Percentiles rank a stretch among this genome's conserved stretches.
Conservation (phyloP, 2,888 invertebrate species). For the Lamellibrachia columna region DNA sequence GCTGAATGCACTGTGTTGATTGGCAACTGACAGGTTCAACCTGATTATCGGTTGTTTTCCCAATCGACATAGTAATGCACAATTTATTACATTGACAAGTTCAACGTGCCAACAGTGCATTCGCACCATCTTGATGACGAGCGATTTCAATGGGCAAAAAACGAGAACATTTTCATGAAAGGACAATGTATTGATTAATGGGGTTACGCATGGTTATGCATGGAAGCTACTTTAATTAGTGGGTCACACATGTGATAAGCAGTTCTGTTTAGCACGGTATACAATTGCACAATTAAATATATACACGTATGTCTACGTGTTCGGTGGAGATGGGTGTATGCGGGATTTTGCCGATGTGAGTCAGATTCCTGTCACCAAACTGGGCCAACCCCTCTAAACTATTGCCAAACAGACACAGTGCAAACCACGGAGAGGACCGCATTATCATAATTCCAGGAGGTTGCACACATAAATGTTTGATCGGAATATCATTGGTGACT, state of each 20-base stretch:
- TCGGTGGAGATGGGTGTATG: no score
- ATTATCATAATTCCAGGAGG: no score
- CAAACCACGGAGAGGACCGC: no score
- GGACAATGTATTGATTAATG: background rate
- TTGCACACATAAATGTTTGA: no score
- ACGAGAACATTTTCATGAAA: background rate
- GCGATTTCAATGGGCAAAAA: background rate
- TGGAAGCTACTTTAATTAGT: background rate
- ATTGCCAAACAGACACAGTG: no score
- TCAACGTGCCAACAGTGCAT: background rate
- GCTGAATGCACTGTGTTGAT: background rate
- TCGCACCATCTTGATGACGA: background rate
- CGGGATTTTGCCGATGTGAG: background rate
- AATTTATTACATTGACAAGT: background rate
- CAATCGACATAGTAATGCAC: background rate
- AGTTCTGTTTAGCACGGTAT: background rate
- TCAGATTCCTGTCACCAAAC: no score
- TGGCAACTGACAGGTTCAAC: background rate
- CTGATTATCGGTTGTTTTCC: background rate
- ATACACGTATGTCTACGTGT: background rate
- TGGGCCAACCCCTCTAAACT: no score
- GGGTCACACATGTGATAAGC: background rate
- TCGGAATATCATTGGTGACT: no score
- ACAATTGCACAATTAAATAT: background rate
- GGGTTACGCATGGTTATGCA: background rate